Evolutionary conservation across 2,888 invertebrate genomes (phyloP), one percentile per base, ranked within the genome.

Genomic region (Pterostichus niger): DNA sequence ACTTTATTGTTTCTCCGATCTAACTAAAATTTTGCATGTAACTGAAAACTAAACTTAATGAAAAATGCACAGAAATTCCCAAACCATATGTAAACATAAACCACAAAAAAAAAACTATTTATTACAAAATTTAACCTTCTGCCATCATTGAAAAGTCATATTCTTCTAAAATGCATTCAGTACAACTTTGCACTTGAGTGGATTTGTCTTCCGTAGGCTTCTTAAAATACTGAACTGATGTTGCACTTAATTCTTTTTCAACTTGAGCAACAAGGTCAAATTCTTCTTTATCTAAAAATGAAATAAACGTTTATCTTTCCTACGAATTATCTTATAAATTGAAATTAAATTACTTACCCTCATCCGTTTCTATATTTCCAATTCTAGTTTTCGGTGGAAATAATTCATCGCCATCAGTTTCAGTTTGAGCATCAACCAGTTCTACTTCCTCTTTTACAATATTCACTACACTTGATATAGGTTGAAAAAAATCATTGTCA

Each of bases 331-430:
- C 24, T 24, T 2, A 24, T 24, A 24, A 24, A 24, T 5, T 17
- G 64, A 64, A 64, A n/a, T 64, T 17, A 46, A 44, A 35, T n/a
- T 33, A 24, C 13, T 77, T 77, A 79, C 79, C 79, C 24, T 90
- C 83, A 89, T 89, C 80, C 87, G 88, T 84, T 91, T 91, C 3
- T 88, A 88, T 46, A 89, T 90, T 85, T 91, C 91, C 11, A 88
- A 88, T 85, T 91, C 91, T 85, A 90, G 91, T 17, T 91, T 91
- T 84, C 89, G 90, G 84, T 90, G 90, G 31, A 71, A 54, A 59
- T 80, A 84, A 35, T 46, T 61, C 64, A 7, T 15, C 61, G 24
- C 49, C 7, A 31, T 46, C 46, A n/a, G 79, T 79, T 79, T 59
- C 77, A 35, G 77, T 77, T 15, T 40, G 40, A 56, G 59, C 77